Percentiles rank a stretch among this genome's conserved stretches.
Evolutionary conservation across 2,797 vertebrate species (phyloP).

Genomic region (Anguilla marmorata): DNA sequence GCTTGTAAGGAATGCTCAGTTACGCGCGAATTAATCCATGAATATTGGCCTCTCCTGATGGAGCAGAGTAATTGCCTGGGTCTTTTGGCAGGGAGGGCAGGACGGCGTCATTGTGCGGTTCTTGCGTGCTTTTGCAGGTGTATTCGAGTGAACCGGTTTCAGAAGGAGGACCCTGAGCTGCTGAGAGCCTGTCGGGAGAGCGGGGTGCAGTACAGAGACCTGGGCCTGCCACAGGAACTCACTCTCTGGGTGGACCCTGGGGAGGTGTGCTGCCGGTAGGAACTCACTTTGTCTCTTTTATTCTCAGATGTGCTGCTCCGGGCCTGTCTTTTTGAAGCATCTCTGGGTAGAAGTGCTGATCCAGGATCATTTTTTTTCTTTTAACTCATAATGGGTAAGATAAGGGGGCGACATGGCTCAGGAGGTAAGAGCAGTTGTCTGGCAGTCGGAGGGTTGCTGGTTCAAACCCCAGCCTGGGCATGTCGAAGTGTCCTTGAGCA

Average conservation of each 20-base stretch:
- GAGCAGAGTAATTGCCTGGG: neutral
- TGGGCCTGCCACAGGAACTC: slow-evolving; percentile 67
- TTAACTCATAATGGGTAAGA: neutral
- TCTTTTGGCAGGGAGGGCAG: neutral
- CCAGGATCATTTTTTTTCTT: neutral
- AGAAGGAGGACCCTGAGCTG: slow-evolving; percentile 67
- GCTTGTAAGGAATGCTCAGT: neutral
- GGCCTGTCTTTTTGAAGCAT: neutral
- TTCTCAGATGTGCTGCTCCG: neutral
- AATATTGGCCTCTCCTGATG: neutral
- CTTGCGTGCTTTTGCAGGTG: slow-evolving; percentile 58
- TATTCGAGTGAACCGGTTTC: slow-evolving; percentile 67
- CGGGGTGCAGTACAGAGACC: slow-evolving; percentile 62
- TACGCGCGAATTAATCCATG: neutral
- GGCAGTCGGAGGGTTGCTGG: no score
- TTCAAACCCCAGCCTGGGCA: no score
- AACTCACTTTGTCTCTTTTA: no score
- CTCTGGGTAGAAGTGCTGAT: neutral
- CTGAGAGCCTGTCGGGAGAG: slow-evolving; percentile 68
- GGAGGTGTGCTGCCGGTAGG: slow-evolving; percentile 75
- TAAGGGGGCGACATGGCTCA: no score
- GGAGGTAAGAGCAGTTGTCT: no score
- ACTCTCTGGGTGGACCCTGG: slow-evolving; percentile 75
- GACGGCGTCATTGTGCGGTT: neutral
- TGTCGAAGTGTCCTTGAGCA: no score